Base-by-base conservation (phyloP, 2,797 vertebrate species). In the Aphelocoma californica region DNA sequence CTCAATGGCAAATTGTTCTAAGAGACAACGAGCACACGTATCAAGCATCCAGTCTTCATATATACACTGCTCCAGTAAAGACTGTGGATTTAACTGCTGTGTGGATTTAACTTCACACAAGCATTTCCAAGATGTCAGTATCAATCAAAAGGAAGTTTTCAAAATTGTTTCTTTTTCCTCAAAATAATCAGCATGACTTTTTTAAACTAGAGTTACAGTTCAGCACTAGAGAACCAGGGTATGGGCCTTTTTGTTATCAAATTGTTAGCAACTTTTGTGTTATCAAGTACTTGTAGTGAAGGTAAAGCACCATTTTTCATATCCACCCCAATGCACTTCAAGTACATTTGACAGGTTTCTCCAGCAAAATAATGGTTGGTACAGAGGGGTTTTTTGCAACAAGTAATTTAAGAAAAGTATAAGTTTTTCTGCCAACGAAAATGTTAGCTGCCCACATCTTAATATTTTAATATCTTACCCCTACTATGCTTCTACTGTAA, bases 301-400 rank as follows among this genome's bases (percentile, higher is more conserved):
- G 44, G 36, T 51, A 70, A 78, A 78, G 23, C n/a, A 66, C 0
- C 0, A 53, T 79, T 87, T 71, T 67, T 34, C 26, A 29, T 25
- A 74, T 13, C 31, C 8, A 47, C 6, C 15, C 12, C 62, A 48
- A 25, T 1, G 8, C 9, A 61, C 4, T 78, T 90, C 9, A 72
- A 58, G 8, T 14, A 25, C 26, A 40, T 48, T 70, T 71, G 29
- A 58, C 0, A 48, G 17, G 54, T 61, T 94, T 69, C 32, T 47
- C 50, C 58, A 74, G 15, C 6, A 64, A 71, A 60, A 40, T 20
- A 47, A 34, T 14, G 14, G 32, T 14, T 70, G 60, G 18, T 25
- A 66, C 9, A 42, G 3, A 10, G 6, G 40, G 7, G 0, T 0
- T 14, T 15, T 53, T 48, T 61, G 3, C 32, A 88, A 54, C 18